Evolutionary conservation across 2,888 invertebrate genomes (phyloP).

Genomic region (Campoplex capitator): DNA sequence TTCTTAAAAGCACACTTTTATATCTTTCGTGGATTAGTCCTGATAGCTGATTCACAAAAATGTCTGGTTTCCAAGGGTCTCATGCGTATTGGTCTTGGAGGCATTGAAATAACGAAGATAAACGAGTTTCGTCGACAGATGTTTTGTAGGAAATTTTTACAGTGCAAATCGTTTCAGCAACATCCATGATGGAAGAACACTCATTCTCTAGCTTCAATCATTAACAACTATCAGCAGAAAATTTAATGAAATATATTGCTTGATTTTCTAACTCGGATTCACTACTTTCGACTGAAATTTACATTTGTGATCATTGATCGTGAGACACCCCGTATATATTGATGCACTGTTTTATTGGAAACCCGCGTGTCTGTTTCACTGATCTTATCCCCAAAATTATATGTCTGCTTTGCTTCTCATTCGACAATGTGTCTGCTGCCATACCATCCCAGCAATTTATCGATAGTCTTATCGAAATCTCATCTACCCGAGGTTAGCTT

Average conservation of each 20-base stretch:
- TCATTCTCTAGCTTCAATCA: no score
- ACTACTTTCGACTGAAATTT: neutral
- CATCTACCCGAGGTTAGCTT: constrained; percentile 74
- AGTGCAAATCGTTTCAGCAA: neutral
- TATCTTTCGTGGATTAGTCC: neutral
- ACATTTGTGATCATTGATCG: neutral
- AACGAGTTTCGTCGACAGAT: neutral
- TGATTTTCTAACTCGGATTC: neutral
- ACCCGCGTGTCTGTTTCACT: constrained; percentile 76
- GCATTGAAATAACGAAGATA: neutral
- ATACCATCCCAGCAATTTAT: constrained; percentile 71
- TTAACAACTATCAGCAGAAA: neutral
- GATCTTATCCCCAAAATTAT: constrained; percentile 84
- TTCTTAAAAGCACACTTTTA: neutral
- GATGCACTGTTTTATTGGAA: neutral
- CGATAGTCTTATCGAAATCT: constrained; percentile 77
- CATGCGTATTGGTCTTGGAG: neutral
- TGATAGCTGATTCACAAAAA: neutral
- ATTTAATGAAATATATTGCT: neutral
- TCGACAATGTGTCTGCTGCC: constrained; percentile 71
- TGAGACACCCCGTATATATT: neutral
- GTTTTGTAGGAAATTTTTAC: neutral
- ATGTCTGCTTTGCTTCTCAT: constrained; percentile 82
- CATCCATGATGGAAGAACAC: neutral
- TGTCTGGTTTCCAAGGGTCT: neutral